Evolutionary conservation across 2,113 vertebrate genomes (phyloP).

Genomic region (Thalassoma bifasciatum): DNA sequence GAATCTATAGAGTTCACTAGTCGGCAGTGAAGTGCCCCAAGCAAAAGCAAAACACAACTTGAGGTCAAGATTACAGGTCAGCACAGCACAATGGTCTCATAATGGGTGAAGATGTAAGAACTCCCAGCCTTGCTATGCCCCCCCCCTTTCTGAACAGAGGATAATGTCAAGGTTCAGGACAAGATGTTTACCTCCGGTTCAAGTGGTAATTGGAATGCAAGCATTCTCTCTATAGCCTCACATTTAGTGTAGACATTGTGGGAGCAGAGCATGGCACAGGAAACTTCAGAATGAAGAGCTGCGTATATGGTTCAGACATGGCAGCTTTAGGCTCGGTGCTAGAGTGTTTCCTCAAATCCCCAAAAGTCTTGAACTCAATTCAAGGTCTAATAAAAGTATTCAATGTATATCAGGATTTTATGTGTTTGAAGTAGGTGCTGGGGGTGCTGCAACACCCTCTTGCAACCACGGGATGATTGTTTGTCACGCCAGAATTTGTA

Average conservation of each 20-base stretch:
- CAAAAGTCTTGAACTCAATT: too few species aligned
- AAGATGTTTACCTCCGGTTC: slow-evolving; percentile 21
- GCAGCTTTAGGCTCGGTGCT: neutral
- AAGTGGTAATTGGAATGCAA: slow-evolving; percentile 54
- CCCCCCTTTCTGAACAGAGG: slow-evolving; percentile 16
- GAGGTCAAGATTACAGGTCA: slow-evolving; percentile 66
- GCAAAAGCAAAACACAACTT: slow-evolving; percentile 28
- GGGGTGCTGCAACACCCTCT: too few species aligned
- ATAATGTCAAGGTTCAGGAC: slow-evolving; percentile 54
- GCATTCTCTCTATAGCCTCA: slow-evolving; percentile 19
- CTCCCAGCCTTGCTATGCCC: neutral
- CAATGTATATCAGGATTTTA: too few species aligned
- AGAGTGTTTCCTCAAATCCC: neutral
- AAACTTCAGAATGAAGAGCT: slow-evolving; percentile 21
- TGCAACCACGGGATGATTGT: too few species aligned
- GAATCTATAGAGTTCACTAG: slow-evolving; percentile 36
- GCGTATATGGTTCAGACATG: neutral
- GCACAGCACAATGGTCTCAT: slow-evolving; percentile 36
- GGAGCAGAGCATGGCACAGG: slow-evolving; percentile 6
- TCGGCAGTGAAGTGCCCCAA: slow-evolving; percentile 22
- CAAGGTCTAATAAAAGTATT: too few species aligned
- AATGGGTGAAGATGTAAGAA: slow-evolving; percentile 50
- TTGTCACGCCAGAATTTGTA: too few species aligned
- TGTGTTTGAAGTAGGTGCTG: too few species aligned
- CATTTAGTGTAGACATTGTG: slow-evolving; percentile 31